Percentiles rank a stretch among this genome's conserved stretches.
Conservation (phyloP, 92 coral and sea anemone species). For the Bergia puertoricense region DNA sequence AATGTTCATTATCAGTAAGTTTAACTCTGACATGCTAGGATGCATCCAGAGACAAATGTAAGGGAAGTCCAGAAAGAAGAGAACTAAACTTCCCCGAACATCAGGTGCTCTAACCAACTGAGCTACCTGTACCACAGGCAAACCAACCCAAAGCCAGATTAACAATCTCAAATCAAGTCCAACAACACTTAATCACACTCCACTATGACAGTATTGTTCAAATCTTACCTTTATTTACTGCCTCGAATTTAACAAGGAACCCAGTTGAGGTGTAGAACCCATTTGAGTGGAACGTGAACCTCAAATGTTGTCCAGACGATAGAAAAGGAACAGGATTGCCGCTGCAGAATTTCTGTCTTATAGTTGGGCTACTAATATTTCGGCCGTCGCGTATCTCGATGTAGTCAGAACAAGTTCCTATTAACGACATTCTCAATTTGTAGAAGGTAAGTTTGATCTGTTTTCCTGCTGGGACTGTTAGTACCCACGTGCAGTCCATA, state of each 20-base stretch:
- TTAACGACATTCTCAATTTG: background rate
- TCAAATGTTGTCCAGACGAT: background rate
- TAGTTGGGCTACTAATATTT: background rate
- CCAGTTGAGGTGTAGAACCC: background rate
- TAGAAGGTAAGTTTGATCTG: background rate
- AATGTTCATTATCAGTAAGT: no score
- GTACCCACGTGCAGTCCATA: background rate
- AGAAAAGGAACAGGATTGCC: background rate
- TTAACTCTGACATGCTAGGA: no score
- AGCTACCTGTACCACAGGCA: no score
- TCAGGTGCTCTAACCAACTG: no score
- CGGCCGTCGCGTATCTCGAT: conserved; percentile 2
- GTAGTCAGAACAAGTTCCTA: background rate
- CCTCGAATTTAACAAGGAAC: background rate
- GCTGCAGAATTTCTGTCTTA: background rate
- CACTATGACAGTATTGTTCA: no score
- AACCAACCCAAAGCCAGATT: no score
- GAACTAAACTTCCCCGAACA: no score
- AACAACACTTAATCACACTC: no score
- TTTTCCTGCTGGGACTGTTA: background rate
- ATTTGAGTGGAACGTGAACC: background rate
- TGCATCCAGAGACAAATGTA: no score
- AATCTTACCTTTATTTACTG: background rate
- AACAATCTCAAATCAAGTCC: no score
- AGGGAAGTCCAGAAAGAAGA: no score